Base-by-base conservation (phyloP, 2,888 invertebrate species). In the Caenorhabditis becei region DNA sequence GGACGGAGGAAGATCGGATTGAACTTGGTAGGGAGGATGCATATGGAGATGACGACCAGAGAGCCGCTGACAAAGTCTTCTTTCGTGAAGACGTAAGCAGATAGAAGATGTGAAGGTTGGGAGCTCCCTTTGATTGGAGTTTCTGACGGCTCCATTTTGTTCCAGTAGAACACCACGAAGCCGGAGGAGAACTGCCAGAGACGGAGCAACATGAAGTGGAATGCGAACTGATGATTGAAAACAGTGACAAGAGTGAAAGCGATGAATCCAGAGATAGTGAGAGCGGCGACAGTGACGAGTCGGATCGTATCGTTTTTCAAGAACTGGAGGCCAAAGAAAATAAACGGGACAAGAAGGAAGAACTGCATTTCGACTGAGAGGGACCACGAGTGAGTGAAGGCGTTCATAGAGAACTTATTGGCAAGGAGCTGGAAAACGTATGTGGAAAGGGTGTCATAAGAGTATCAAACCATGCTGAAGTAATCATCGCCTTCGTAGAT, bases 401-500 rank as follows among this genome's bases (percentile, higher is more conserved):
- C 70, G 18, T 81, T 81, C 26, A 81, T 37, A 10, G 81, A 75
- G 3, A 72, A 54, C 1, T 77, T 71, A 51, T 81, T 77, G n/a
- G 71, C 47, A 0, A 77, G 71, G 23, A 81, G 72, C 80, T 80
- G 74, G 14, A 51, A 74, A 59, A 14, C 5, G 11, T 11, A 24
- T 32, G 28, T 11, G 20, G 26, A 41, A 11, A 23, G 74, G 74
- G 54, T 71, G 71, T 44, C 18, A 18, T 18, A 47, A 5, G 18
- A 18, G 2, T n/a, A 5, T 18, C 7, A 41, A 5, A 47, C 47
- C 47, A 47, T 47, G n/a, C 18, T 54, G 53, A 81, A 81, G 56
- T 81, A 81, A 35, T 77, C 77, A 4, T 61, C 69, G 61, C 82
- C 78, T 24, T 82, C 78, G 37, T 77, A 77, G 53, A 82, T 82